Evolutionary conservation across 1,140 invertebrate species (phyloP), one percentile per base, ranked within the genome.

Genomic region (Lepidurus packardi): DNA sequence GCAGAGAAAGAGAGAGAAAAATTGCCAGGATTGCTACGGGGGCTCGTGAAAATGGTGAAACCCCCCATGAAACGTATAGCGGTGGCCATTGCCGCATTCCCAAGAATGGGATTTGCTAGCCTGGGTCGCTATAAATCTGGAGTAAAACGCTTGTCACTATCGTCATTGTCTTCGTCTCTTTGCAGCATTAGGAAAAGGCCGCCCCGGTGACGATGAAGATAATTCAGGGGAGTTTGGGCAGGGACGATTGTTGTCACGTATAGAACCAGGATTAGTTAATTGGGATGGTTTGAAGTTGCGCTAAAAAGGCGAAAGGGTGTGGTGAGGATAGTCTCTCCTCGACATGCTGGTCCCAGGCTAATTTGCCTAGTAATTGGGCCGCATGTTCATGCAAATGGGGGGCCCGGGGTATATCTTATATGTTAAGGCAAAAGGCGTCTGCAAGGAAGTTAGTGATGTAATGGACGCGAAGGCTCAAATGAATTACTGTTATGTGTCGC

Each of bases 301-400:
- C 53, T 13, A 13, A n/a, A 65, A 65, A 65, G 21, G 53, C 16
- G 16, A 16, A 65, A 65, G 53, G 53, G 53, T 65, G 53, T 65
- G 53, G 53, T 65, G 16, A 21, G 53, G 34, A 34, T 34, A 34
- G 34, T 34, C 8, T 47, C 45, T 65, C 16, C 4, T 65, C 53
- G 53, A 65, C 53, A 65, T 65, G 53, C 53, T 21, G 53, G 8
- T n/a, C 53, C 16, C 53, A 16, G 53, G 53, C 53, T 65, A 65
- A 65, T 65, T 65, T 65, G 53, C 53, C 53, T 65, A 65, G 53
- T 65, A 65, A 65, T 65, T 65, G 53, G 53, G 53, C 53, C 53
- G 53, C 53, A 65, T 65, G 53, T 21, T 65, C 53, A 65, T 65
- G 53, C 53, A 65, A 65, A 65, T 65, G 53, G 34, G 25, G 34